A percentile compares a stretch with the other conserved stretches of the same genome.
Conservation (phyloP, 2,113 vertebrate genomes). For the Phalacrocorax brasilianus region DNA sequence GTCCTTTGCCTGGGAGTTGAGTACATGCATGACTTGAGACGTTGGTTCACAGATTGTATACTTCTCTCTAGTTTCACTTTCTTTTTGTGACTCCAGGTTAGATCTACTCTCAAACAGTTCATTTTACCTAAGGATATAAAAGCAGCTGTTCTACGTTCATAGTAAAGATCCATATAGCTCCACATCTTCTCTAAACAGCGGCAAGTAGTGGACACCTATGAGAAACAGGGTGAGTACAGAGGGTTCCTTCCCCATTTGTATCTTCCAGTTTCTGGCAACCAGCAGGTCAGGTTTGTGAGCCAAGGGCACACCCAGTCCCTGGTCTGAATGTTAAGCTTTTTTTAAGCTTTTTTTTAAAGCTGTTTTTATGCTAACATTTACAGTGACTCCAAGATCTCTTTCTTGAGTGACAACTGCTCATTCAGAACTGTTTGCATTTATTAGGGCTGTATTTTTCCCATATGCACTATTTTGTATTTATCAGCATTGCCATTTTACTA, state of each 20-base stretch:
- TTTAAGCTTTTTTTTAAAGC: too few relatives aligned
- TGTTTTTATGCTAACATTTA: neutral
- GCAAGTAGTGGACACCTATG: neutral
- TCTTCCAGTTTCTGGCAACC: neutral
- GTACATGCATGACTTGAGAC: neutral
- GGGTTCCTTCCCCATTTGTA: neutral
- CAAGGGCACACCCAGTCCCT: conserved; percentile 15
- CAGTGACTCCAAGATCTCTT: neutral
- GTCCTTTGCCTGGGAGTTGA: neutral
- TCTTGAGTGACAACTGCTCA: neutral
- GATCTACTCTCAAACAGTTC: neutral
- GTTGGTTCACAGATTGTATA: neutral
- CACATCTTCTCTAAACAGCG: neutral
- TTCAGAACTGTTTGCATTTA: neutral
- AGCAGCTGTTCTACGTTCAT: neutral
- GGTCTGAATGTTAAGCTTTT: neutral
- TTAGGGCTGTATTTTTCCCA: neutral
- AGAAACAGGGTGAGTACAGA: conserved; percentile 21
- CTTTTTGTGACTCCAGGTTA: conserved; percentile 7
- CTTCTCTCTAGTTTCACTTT: conserved; percentile 36
- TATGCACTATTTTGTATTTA: neutral
- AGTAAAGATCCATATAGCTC: neutral
- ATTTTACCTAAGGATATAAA: neutral
- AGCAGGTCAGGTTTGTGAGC: neutral
- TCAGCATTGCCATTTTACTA: neutral